These are phyloP conservation scores for Eueides isabella DNA, from an alignment of 1,140 invertebrate genomes.

Conservation along the genomic window DNA sequence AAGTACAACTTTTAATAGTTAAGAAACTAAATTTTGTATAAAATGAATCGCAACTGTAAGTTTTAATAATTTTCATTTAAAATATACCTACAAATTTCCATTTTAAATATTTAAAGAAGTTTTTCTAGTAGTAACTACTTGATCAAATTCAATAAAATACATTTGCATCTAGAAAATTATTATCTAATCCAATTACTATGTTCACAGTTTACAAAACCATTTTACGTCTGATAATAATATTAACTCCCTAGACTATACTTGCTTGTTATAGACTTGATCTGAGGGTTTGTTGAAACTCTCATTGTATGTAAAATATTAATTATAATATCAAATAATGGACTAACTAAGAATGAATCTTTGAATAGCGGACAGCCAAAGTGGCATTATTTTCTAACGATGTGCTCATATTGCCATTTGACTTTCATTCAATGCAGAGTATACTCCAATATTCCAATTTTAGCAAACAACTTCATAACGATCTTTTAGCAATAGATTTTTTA, in stretches of 20 bases:
- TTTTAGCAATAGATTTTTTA: not conserved
- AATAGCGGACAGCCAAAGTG: not conserved
- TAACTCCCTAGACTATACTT: slow-evolving; percentile 15
- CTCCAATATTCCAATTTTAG: not conserved
- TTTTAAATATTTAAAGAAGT: too few relatives aligned
- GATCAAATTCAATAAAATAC: not conserved
- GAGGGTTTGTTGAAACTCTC: slow-evolving; percentile 16
- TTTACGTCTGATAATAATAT: slow-evolving; percentile 14
- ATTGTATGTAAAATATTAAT: not conserved
- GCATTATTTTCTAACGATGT: not conserved
- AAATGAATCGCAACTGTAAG: too few relatives aligned
- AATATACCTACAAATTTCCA: too few relatives aligned
- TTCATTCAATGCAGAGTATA: not conserved
- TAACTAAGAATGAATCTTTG: not conserved
- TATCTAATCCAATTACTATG: not conserved
- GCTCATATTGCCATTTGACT: not conserved
- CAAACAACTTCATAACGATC: not conserved
- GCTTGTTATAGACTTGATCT: slow-evolving; percentile 18
- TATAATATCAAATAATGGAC: not conserved
- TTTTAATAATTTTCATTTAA: too few relatives aligned
- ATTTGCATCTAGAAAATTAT: not conserved
- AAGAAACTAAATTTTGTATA: too few relatives aligned
- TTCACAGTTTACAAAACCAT: not conserved
- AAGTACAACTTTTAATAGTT: too few relatives aligned
- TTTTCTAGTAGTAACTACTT: not conserved